These are phyloP conservation scores for Tautogolabrus adspersus DNA, from an alignment of 2,113 vertebrate genomes.

Conservation along the genomic window DNA sequence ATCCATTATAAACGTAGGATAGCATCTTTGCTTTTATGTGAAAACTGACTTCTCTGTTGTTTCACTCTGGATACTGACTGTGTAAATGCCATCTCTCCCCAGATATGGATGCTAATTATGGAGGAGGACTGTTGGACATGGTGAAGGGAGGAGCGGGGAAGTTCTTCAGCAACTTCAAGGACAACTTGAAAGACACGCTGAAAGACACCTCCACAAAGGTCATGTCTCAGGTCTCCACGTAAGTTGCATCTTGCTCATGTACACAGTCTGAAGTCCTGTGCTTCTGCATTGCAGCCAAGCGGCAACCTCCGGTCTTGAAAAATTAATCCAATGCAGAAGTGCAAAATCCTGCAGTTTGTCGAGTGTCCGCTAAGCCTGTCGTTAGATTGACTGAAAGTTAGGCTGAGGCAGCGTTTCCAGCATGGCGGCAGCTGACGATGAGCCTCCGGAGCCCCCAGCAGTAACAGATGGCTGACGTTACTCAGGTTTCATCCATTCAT, in stretches of 20 bases:
- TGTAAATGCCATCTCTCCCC: conserved; percentile 83
- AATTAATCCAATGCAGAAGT: too few relatives aligned
- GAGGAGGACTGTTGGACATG: conserved; percentile 96
- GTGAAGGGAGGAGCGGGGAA: conserved; percentile 98
- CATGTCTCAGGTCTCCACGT: conserved; percentile 98
- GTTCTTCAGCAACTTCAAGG: conserved; percentile 98
- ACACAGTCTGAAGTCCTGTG: not conserved
- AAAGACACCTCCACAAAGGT: conserved; percentile 98
- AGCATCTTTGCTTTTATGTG: not conserved
- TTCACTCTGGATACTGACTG: conserved; percentile 41
- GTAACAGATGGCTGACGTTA: too few relatives aligned
- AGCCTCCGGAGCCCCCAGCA: too few relatives aligned
- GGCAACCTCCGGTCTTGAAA: too few relatives aligned
- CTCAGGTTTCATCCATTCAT: too few relatives aligned
- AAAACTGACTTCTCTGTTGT: not conserved
- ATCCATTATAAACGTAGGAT: not conserved
- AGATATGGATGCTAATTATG: conserved; percentile 95
- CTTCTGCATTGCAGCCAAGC: not conserved
- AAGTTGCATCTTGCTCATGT: conserved; percentile 44
- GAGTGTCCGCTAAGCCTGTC: too few relatives aligned
- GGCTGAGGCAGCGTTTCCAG: too few relatives aligned
- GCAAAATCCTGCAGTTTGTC: too few relatives aligned
- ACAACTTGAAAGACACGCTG: conserved; percentile 98
- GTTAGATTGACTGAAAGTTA: too few relatives aligned
- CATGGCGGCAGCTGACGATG: too few relatives aligned